A percentile compares a stretch with the other conserved stretches of the same genome.
Evolutionary conservation across 2,113 vertebrate genomes (phyloP).

Genomic region (Rattus rattus): DNA sequence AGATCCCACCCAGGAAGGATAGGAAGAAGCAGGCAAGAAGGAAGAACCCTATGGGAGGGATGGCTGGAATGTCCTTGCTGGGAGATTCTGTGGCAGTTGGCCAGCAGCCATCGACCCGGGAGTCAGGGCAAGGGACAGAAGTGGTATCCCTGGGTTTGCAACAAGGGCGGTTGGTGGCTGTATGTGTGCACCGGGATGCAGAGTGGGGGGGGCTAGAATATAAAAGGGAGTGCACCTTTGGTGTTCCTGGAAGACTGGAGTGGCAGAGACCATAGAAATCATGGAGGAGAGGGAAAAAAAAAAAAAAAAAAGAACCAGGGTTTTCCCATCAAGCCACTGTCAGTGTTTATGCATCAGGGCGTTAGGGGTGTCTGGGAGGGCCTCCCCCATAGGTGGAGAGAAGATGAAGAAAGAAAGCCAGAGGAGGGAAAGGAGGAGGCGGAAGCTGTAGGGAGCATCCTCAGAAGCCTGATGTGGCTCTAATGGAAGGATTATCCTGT

Average conservation of each 20-base stretch:
- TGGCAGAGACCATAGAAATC: neutral
- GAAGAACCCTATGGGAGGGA: conserved; percentile 42
- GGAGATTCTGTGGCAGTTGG: conserved; percentile 76
- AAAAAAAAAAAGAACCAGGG: neutral
- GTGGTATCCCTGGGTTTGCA: neutral
- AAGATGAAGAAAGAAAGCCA: neutral
- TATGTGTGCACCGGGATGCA: neutral
- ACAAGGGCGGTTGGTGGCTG: neutral
- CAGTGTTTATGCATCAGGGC: neutral
- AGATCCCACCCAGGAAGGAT: neutral
- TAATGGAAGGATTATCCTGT: neutral
- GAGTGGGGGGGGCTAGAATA: neutral
- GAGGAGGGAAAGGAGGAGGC: neutral
- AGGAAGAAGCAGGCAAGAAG: neutral
- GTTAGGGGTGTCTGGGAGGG: neutral
- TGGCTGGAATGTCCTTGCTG: conserved; percentile 53
- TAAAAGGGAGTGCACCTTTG: neutral
- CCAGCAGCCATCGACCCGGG: conserved; percentile 9
- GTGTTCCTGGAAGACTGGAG: neutral
- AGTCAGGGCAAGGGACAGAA: neutral
- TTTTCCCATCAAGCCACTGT: neutral
- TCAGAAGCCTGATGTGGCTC: neutral
- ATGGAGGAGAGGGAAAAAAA: neutral
- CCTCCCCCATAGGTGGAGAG: neutral
- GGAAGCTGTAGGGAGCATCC: neutral